Evolutionary conservation across 2,888 invertebrate species (phyloP).

Genomic region (Tupiocoris notatus): DNA sequence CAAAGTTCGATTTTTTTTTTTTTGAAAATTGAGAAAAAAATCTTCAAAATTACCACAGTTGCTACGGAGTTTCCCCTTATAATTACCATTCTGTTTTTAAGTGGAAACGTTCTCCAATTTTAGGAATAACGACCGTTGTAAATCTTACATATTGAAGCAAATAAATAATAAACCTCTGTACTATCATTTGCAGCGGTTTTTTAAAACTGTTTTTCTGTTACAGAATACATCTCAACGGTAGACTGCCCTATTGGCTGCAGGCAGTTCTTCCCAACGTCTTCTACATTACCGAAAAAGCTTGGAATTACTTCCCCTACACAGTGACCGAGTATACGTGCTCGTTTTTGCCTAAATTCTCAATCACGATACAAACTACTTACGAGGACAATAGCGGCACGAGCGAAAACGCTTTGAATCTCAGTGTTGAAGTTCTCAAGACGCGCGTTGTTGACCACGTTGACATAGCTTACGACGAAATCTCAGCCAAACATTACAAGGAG

Average conservation of each 20-base stretch:
- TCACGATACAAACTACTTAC: slow-evolving; percentile 76
- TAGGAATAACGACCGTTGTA: no score
- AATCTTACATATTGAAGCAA: no score
- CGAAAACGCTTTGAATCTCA: slow-evolving; percentile 79
- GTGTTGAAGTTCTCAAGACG: slow-evolving; percentile 68
- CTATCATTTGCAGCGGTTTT: no score
- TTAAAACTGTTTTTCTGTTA: no score
- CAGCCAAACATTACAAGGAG: slow-evolving; percentile 83
- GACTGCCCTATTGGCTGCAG: slow-evolving; percentile 86
- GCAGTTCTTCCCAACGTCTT: slow-evolving; percentile 84
- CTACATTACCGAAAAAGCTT: slow-evolving; percentile 90
- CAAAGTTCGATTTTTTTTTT: no score
- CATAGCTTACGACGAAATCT: slow-evolving; percentile 83
- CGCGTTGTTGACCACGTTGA: slow-evolving; percentile 78
- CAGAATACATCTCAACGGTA: slow-evolving; percentile 80
- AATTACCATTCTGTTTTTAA: no score
- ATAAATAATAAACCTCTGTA: no score
- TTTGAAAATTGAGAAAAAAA: no score
- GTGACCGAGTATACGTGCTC: slow-evolving; percentile 87
- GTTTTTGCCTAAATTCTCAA: slow-evolving; percentile 51
- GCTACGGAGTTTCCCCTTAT: no score
- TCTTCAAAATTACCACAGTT: no score
- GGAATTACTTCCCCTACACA: slow-evolving; percentile 92
- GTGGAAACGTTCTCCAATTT: no score
- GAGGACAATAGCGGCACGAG: slow-evolving; percentile 84